Base-by-base conservation (phyloP, 2,888 invertebrate genomes). In the Agapetus fuscipes region DNA sequence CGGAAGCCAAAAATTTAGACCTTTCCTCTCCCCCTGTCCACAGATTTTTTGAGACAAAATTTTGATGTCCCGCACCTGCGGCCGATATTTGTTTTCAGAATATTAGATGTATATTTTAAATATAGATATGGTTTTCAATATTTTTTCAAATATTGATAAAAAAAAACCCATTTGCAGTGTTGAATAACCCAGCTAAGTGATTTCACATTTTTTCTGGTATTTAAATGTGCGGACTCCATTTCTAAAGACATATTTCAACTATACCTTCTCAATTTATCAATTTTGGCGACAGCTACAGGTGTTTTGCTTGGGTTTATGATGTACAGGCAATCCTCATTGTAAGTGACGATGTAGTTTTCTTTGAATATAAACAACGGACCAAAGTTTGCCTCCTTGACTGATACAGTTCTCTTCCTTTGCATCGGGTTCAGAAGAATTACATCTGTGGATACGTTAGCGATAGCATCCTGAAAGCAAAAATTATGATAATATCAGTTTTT, bases 221-320 rank as follows among this genome's bases (percentile, higher is more conserved):
- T n/a, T n/a, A n/a, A n/a, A n/a, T n/a, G n/a, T n/a, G n/a, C n/a
- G n/a, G n/a, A n/a, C n/a, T n/a, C n/a, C n/a, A n/a, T n/a, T n/a
- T n/a, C n/a, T n/a, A n/a, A n/a, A n/a, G n/a, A n/a, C n/a, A n/a
- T n/a, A n/a, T n/a, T n/a, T n/a, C n/a, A n/a, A n/a, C n/a, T 59
- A 57, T 51, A 79, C 71, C 70, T 73, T 46, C 74, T 65, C 43
- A 81, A 66, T 34, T 78, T 74, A 39, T 72, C 75, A 13, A 83
- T 76, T 3, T 74, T 74, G 1, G 78, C 78, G 33, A 82, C 69
- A 9, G 86, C 75, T 33, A 71, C 71, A 44, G 80, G 69, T 37
- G 74, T 72, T n/a, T n/a, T n/a, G 27, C 74, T 62, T 14, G 88
- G 80, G 66, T 90, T 83, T 27, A 93, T 64, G 33, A 93, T 71